Evolutionary conservation across 2,113 vertebrate genomes (phyloP), one percentile per base, ranked within the genome.

Genomic region (Halcyon senegalensis): DNA sequence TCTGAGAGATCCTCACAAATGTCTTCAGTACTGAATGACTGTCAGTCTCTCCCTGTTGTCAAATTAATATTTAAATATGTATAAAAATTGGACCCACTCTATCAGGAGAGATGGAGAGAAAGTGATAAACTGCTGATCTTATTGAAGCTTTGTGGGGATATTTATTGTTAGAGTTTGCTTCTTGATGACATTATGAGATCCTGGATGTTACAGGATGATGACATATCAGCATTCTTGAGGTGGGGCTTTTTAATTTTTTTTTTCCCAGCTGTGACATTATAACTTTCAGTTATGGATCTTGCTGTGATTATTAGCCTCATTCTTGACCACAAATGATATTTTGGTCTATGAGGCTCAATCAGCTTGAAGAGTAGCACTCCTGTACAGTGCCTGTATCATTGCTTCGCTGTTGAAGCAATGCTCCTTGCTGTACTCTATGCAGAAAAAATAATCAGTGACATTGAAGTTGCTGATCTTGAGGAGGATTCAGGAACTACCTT

Each of bases 1-100:
- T 90, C 79, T 95, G 79, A 90, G 53, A 17, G 33, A 84, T 95
- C 85, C 74, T 93, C 0, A 1, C 0, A 46, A 90, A 17, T 46
- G 8, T 70, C 70, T 55, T 78, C 76, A 90, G n/a, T 74, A 73
- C 72, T 2, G 11, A 92, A 30, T 19, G 74, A 58, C 64, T 70
- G 68, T 48, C 83, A 81, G 41, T 67, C 41, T 91, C 64, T 75
- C 48, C 46, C 66, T 78, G 81, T 93, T 89, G 59, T 66, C 91
- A 90, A 91, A 96, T 93, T 19, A 96, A 95, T 96, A 93, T 89
- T 97, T 96, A 91, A 96, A 89, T 82, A 85, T 55, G 13, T 70
- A 85, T 90, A 43, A 93, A 96, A 93, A 94, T 81, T 96, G 44
- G 81, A 97, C 83, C 78, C 79, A 15, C 53, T 94, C 89, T 50